Percentiles rank a stretch among this genome's conserved stretches.
These are phyloP conservation scores for Conistra vaccinii DNA, from an alignment of 2,888 invertebrate species.

Conservation along the genomic window DNA sequence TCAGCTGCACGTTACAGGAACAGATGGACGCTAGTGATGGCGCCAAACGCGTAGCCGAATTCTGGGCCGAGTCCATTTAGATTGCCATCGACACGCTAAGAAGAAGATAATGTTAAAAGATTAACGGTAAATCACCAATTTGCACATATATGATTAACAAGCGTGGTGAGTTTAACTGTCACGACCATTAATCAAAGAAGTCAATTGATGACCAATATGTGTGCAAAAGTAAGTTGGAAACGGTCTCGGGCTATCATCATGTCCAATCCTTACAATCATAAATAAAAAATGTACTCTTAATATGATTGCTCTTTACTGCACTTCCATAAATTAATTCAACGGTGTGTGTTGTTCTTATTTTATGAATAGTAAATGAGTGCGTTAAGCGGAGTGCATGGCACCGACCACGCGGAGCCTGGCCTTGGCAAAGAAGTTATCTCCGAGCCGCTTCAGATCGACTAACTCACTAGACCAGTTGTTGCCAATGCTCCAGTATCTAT, in stretches of 20 bases:
- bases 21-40: no score
- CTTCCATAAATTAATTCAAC: conserved; percentile 37
- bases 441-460: conserved; percentile 61
- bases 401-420: conserved; percentile 54
- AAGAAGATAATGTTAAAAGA: no score
- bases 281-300: conserved; percentile 10
- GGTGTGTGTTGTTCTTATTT: conserved; percentile 40
- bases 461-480: conserved; percentile 70
- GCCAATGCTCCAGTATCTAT: conserved; percentile 35
- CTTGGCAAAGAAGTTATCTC: conserved; percentile 63
- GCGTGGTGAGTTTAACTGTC: not conserved
- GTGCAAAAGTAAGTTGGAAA: not conserved
- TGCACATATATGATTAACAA: not conserved
- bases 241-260: not conserved
- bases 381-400: conserved; percentile 64
- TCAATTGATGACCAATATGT: not conserved
- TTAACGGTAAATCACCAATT: not conserved
- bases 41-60: no score
- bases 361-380: conserved; percentile 42
- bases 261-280: not conserved
- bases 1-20: no score
- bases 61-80: no score
- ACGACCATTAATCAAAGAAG: not conserved
- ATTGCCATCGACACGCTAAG: no score
- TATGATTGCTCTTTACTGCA: conserved; percentile 20